A percentile compares a stretch with the other conserved stretches of the same genome.
Conservation (phyloP, 1,140 invertebrate species). For the Mercenaria mercenaria region DNA sequence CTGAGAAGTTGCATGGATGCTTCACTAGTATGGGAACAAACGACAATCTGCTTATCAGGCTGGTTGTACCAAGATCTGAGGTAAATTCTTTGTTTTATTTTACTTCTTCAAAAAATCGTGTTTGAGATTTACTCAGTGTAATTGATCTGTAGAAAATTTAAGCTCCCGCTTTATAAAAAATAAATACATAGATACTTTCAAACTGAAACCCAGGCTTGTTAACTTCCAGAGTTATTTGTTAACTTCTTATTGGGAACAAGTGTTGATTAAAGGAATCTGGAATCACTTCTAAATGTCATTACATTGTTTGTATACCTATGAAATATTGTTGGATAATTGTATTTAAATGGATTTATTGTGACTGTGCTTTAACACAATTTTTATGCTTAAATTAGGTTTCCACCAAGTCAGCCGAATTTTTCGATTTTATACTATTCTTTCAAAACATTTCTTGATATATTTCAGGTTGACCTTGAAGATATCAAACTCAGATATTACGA, state of each 20-base stretch:
- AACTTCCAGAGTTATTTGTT: too few relatives aligned
- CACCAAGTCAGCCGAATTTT: too few relatives aligned
- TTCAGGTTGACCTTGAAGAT: slow-evolving; percentile 58
- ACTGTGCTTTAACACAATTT: too few relatives aligned
- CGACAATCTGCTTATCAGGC: slow-evolving; percentile 57
- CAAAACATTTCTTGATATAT: neutral
- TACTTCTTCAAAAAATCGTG: neutral
- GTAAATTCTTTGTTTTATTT: neutral
- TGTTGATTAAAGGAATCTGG: too few relatives aligned
- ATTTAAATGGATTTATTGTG: too few relatives aligned
- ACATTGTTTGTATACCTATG: too few relatives aligned
- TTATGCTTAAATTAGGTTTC: too few relatives aligned
- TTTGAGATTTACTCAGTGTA: neutral
- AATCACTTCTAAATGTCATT: too few relatives aligned
- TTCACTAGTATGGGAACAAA: slow-evolving; percentile 57
- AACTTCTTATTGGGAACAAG: too few relatives aligned
- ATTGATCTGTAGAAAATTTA: neutral
- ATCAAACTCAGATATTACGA: slow-evolving; percentile 47
- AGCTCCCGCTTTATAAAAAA: neutral
- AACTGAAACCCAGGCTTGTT: too few relatives aligned
- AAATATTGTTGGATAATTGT: too few relatives aligned
- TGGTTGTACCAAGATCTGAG: slow-evolving; percentile 61
- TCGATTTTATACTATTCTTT: neutral
- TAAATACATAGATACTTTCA: neutral
- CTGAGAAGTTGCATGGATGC: slow-evolving; percentile 43